Evolutionary conservation across 2,888 invertebrate species (phyloP).

Genomic region (Neria commutata): DNA sequence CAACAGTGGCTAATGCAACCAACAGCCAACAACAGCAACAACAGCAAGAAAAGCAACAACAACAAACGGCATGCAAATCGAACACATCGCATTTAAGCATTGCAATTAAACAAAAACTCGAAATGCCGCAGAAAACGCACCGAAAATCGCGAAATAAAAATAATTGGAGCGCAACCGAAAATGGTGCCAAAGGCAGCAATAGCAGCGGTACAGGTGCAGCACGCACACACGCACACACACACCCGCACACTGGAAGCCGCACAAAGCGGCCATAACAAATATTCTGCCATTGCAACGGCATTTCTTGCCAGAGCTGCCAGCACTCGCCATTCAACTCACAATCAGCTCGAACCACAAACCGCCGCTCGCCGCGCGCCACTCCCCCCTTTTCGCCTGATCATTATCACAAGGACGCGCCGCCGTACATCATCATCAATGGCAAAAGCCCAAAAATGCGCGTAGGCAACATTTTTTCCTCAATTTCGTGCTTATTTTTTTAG

Average conservation of each 20-base stretch:
- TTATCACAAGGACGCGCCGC: neutral
- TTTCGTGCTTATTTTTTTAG: neutral
- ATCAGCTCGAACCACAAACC: too few relatives aligned
- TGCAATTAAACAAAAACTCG: conserved; percentile 28
- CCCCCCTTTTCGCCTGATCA: too few relatives aligned
- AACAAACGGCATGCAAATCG: conserved; percentile 1
- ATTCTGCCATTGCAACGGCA: conserved; percentile 1
- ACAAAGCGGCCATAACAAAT: neutral
- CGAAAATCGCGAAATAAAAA: conserved; percentile 35
- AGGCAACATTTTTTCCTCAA: too few relatives aligned
- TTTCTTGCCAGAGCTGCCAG: too few relatives aligned
- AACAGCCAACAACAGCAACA: neutral
- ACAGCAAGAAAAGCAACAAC: conserved; percentile 1
- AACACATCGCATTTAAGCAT: conserved; percentile 3
- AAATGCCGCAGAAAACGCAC: conserved; percentile 26
- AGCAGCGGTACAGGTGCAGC: neutral
- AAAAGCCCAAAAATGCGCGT: neutral
- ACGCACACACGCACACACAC: neutral
- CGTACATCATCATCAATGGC: neutral
- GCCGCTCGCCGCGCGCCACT: too few relatives aligned
- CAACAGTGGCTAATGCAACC: too few relatives aligned
- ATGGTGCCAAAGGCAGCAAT: conserved; percentile 14
- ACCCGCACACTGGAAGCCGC: neutral
- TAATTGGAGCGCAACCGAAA: conserved; percentile 34
- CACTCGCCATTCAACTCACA: too few relatives aligned